Evolutionary conservation across 2,113 vertebrate species (phyloP).

Genomic region (Halcyon malimbica): DNA sequence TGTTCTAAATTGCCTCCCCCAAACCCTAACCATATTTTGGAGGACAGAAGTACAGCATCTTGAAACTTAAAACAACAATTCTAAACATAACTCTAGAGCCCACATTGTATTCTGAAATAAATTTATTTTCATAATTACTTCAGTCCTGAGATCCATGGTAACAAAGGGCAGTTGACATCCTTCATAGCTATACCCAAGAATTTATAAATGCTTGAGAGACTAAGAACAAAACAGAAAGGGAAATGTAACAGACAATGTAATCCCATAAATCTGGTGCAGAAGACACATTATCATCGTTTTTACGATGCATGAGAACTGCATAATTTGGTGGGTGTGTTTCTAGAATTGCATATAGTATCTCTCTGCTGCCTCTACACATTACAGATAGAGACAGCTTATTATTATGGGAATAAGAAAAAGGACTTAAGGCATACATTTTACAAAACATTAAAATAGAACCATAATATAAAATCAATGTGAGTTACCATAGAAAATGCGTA

Average conservation of each 20-base stretch:
- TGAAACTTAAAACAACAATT: neutral
- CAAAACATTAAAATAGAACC: constrained; percentile 2
- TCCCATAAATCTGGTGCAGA: neutral
- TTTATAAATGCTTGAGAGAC: neutral
- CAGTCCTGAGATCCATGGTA: neutral
- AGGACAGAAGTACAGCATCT: neutral
- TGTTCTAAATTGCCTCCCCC: neutral
- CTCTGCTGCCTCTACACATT: neutral
- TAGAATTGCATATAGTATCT: neutral
- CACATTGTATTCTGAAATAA: neutral
- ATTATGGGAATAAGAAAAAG: neutral
- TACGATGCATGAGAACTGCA: neutral
- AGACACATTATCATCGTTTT: neutral
- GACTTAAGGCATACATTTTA: neutral
- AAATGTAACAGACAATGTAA: neutral
- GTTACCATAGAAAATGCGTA: neutral
- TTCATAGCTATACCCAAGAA: neutral
- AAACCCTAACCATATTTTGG: accelerated
- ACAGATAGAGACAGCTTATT: neutral
- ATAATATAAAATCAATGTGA: constrained; percentile 4
- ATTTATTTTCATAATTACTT: neutral
- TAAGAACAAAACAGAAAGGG: neutral
- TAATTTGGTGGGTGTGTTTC: neutral
- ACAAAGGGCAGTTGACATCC: neutral
- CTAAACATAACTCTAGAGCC: neutral